Conservation (phyloP, 2,797 vertebrate genomes). For the Phrynocephalus vlangalii region DNA sequence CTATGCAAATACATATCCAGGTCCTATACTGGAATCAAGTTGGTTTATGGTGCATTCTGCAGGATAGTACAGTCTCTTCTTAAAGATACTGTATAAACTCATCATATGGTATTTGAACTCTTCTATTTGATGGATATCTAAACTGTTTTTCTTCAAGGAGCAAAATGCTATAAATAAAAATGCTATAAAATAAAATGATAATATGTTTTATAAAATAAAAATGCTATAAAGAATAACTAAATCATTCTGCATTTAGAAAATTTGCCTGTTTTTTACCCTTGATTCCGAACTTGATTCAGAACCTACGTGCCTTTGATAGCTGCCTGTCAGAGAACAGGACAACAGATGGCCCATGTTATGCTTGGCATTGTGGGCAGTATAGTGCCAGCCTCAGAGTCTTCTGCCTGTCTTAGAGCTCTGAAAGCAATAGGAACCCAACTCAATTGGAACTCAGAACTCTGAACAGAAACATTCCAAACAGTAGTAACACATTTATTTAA, state of each 20-base stretch:
- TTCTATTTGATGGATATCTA: not conserved
- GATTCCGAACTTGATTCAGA: not conserved
- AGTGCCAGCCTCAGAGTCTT: not conserved
- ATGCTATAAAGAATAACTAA: constrained; percentile 12
- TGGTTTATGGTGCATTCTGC: not conserved
- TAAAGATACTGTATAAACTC: not conserved
- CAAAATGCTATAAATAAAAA: constrained; percentile 4
- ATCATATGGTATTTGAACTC: not conserved
- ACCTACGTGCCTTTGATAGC: not conserved
- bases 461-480: not conserved
- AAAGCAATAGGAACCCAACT: not conserved
- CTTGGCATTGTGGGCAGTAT: not conserved
- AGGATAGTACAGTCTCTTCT: not conserved
- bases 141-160: not conserved
- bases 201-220: not conserved
- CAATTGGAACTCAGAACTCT: not conserved
- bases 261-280: not conserved
- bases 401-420: not conserved
- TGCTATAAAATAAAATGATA: not conserved
- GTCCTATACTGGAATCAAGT: not conserved
- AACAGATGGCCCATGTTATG: not conserved
- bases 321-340: not conserved
- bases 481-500: no score
- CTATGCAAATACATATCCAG: no score
- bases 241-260: not conserved